These are phyloP conservation scores for Aythya baeri DNA, from an alignment of 2,113 vertebrate genomes.

Conservation along the genomic window DNA sequence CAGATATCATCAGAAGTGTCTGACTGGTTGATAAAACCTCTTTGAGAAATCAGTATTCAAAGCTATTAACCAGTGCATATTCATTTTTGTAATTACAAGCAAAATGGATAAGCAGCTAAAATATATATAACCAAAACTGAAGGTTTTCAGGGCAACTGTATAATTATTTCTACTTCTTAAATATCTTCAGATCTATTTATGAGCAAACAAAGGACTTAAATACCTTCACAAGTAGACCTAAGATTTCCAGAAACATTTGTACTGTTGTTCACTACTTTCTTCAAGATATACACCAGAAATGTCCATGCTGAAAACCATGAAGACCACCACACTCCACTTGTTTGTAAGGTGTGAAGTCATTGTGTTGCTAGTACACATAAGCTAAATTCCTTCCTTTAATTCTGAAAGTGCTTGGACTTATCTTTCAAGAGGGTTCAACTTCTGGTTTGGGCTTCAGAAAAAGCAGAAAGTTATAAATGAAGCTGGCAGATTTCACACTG, in stretches of 20 bases:
- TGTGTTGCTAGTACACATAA: accelerated
- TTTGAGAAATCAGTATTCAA: background rate
- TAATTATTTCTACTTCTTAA: background rate
- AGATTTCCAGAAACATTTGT: background rate
- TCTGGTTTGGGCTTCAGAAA: background rate
- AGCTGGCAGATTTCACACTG: background rate
- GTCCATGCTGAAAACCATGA: background rate
- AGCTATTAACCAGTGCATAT: background rate
- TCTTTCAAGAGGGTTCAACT: background rate
- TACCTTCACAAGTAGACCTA: background rate
- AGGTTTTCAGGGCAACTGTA: background rate
- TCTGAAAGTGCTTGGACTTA: background rate
- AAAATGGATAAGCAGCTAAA: background rate
- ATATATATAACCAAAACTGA: background rate
- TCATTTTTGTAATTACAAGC: background rate
- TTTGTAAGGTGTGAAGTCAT: background rate
- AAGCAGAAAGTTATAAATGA: background rate
- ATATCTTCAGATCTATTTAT: background rate
- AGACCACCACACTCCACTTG: background rate
- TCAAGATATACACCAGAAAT: background rate
- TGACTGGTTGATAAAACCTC: background rate
- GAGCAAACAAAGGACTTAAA: background rate
- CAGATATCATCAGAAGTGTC: background rate
- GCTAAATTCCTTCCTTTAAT: background rate
- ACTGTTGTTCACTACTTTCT: background rate